phyloP scores from a whole-genome alignment of 2,113 vertebrate genomes.

The Puma concolor region DNA sequence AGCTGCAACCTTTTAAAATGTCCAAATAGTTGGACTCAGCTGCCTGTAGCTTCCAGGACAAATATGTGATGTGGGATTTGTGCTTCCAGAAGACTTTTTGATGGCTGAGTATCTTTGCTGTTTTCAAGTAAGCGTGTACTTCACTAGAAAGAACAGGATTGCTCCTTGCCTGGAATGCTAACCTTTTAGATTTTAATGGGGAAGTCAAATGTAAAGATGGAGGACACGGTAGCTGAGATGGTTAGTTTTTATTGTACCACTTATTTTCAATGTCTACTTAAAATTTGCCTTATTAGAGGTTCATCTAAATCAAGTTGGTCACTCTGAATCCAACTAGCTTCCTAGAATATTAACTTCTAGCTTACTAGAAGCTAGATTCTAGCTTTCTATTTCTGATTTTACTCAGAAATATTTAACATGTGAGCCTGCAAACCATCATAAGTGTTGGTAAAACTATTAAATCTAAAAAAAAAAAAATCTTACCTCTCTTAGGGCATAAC shows the following conservation, averaged over 20 bases:
- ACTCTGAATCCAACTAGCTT: background rate
- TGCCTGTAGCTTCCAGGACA: background rate
- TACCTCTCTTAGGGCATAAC: background rate
- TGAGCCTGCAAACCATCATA: background rate
- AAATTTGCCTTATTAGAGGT: background rate
- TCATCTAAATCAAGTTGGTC: background rate
- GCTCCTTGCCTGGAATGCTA: background rate
- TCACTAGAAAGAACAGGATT: background rate
- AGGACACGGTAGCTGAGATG: background rate
- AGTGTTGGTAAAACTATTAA: background rate
- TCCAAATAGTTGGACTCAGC: background rate
- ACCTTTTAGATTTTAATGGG: background rate
- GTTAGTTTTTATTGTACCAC: background rate
- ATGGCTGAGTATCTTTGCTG: background rate
- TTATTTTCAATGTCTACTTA: conserved; percentile 10
- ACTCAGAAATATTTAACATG: background rate
- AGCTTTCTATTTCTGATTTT: background rate
- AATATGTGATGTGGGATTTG: background rate
- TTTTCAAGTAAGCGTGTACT: background rate
- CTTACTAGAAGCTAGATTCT: background rate
- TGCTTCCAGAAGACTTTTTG: conserved; percentile 16
- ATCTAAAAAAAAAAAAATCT: background rate
- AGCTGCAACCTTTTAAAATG: background rate
- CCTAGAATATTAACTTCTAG: background rate
- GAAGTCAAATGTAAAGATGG: background rate